Evolutionary conservation across 2,113 vertebrate genomes (phyloP).

Genomic region (Neolamprologus longior): DNA sequence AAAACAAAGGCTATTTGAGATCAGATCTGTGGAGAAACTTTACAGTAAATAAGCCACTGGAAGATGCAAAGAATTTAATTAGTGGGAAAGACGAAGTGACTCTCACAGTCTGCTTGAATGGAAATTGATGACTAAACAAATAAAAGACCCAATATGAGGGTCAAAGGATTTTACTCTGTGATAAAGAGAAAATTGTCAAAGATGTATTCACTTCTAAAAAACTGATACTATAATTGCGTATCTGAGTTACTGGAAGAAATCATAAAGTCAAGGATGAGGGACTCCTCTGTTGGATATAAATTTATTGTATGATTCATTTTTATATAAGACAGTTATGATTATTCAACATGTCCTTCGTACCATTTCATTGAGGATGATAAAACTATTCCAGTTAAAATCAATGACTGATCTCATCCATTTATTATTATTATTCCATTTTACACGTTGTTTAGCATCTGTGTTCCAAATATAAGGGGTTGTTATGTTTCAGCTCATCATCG

Average conservation of each 20-base stretch:
- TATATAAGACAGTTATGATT: not conserved
- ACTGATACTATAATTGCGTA: not conserved
- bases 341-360: conserved; percentile 20
- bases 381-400: not conserved
- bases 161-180: not conserved
- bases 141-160: not conserved
- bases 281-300: not conserved
- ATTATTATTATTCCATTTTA: not conserved
- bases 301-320: conserved; percentile 2
- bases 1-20: not conserved
- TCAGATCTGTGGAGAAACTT: not conserved
- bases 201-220: not conserved
- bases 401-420: not conserved
- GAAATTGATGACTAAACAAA: not conserved
- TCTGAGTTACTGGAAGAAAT: not conserved
- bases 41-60: not conserved
- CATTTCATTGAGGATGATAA: not conserved
- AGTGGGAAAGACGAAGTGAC: not conserved
- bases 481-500: not conserved
- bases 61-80: conserved; percentile 12
- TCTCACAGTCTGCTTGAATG: not conserved
- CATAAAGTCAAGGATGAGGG: not conserved
- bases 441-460: not conserved
- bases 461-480: not conserved
- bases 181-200: not conserved